Base-by-base conservation (phyloP, 2,113 vertebrate species). In the Lepisosteus oculatus region DNA sequence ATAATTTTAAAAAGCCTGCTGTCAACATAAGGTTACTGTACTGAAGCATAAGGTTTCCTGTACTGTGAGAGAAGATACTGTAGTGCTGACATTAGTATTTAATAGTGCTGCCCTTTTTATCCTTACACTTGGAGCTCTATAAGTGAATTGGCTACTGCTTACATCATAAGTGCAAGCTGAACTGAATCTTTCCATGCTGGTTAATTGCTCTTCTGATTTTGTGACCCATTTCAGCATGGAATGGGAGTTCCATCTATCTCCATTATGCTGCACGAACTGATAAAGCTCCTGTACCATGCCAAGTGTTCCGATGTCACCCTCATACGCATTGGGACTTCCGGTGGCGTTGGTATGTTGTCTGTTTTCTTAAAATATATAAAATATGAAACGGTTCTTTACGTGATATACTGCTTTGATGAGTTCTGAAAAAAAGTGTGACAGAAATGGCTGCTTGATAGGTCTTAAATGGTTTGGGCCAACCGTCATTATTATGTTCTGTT, bases 221-320 rank as follows among this genome's bases (percentile, higher is more conserved):
- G 9, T 72, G 47, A 45, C 13, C 11, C 1, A 4, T 57, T 70
- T 8, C 80, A 95, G 94, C 95, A 95, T 0, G 91, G 95, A 12
- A 94, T 94, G 93, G 95, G 93, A 7, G 88, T 94, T 57, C 94
- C 94, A 14, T 98, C 95, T 62, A 94, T 95, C 73, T 96, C 94
- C 68, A 94, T 95, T 68, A 92, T 95, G 94, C 86, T 96, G 47
- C 94, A 96, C 0, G 94, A 97, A 80, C 93, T 98, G 61, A 96
- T 95, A 87, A 96, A 96, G 77, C 90, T 96, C 78, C 90, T 96
- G 74, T 89, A 95, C 87, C 93, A 94, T 0, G 91, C 95, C 8
- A 87, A 82, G 17, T 93, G 93, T 79, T 47, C 59, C n/a, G 93
- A 94, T 0, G 90, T 96, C n/a, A 88, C 93, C 0, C 83, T 95